These are phyloP conservation scores for Psylliodes chrysocephalus DNA, from an alignment of 2,888 invertebrate genomes.

Conservation along the genomic window DNA sequence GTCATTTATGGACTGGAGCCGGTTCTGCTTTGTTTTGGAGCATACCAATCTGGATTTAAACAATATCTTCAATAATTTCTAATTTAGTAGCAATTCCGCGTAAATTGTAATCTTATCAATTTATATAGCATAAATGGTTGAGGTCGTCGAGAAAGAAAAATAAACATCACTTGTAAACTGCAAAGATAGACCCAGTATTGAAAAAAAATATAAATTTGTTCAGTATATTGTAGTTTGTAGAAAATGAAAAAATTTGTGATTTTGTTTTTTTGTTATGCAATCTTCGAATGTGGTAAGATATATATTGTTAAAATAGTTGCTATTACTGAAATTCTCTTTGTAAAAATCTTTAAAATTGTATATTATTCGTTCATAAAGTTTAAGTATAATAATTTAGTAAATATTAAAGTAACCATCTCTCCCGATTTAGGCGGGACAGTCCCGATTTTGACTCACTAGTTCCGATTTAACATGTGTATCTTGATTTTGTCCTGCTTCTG, in stretches of 20 bases:
- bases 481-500: too few relatives aligned
- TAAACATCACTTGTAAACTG: not conserved
- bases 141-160: not conserved
- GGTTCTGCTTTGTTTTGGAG: too few relatives aligned
- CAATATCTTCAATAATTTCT: not conserved
- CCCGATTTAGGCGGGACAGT: too few relatives aligned
- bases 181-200: not conserved
- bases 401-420: too few relatives aligned
- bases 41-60: not conserved
- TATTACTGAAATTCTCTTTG: too few relatives aligned
- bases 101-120: conserved; percentile 1
- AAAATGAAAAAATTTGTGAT: conserved; percentile 1
- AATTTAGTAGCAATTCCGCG: not conserved
- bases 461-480: too few relatives aligned
- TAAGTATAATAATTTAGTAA: too few relatives aligned
- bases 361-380: too few relatives aligned
- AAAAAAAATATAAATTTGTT: not conserved
- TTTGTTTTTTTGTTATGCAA: not conserved
- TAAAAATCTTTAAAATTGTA: too few relatives aligned
- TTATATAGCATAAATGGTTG: not conserved
- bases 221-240: not conserved
- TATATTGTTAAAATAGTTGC: too few relatives aligned
- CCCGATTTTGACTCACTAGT: too few relatives aligned
- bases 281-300: not conserved
- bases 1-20: too few relatives aligned